Conservation (phyloP, 2,797 vertebrate genomes). For the Cossypha dichroa region DNA sequence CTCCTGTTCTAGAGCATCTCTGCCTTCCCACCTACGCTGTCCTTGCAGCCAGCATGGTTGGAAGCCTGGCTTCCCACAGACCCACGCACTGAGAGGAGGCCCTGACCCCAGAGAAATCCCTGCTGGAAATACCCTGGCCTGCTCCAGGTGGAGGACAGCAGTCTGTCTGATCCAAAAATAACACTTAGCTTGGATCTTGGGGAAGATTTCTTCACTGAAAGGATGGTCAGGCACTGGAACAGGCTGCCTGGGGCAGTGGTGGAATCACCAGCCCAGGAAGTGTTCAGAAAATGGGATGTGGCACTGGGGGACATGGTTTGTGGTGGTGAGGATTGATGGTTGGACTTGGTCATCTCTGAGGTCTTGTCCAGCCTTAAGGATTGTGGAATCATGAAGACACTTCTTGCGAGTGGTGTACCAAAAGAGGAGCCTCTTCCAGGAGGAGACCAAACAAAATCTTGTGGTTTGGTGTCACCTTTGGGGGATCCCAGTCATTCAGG, state of each 20-base stretch:
- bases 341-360: background rate
- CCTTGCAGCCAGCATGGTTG: background rate
- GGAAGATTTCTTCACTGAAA: background rate
- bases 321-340: background rate
- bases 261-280: background rate
- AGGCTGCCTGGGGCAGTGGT: background rate
- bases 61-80: background rate
- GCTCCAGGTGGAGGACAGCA: background rate
- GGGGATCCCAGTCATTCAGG: background rate
- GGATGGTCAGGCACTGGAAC: background rate
- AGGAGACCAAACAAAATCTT: background rate
- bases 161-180: background rate
- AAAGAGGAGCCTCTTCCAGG: background rate
- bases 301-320: background rate
- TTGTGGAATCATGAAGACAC: background rate
- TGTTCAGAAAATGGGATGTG: accelerated
- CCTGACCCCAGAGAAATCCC: background rate
- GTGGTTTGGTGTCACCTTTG: background rate
- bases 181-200: background rate
- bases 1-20: background rate
- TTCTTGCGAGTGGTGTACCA: background rate
- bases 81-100: background rate
- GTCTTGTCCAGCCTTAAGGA: background rate
- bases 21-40: background rate
- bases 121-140: background rate